Evolutionary conservation across 2,888 invertebrate species (phyloP), one percentile per base, ranked within the genome.

Genomic region (Cryptocheilus praepositus): DNA sequence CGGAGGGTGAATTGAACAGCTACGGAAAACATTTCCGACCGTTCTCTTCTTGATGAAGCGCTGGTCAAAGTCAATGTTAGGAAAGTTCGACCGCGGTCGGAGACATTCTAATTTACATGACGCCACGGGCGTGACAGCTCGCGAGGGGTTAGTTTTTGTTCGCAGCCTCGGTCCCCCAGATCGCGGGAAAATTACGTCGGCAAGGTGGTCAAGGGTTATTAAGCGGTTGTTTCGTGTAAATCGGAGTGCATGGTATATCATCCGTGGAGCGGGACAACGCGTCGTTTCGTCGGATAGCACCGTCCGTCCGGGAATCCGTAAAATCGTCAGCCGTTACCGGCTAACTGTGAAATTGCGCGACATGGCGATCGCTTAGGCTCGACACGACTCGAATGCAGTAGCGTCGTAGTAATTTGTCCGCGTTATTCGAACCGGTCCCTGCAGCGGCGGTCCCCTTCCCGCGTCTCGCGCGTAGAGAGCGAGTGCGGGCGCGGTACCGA

Each of bases 351-450:
- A 74, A 76, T 79, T 76, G 77, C 61, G 70, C 70, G 55, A 70
- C 70, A 72, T 67, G 67, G 64, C 79, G 79, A 81, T 80, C 81
- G 79, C 73, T 81, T 74, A 72, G 78, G 70, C 76, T 62, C 73
- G 70, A 76, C 73, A 70, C 76, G 73, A 74, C 76, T 64, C 80
- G 79, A 82, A 79, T 77, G 80, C 79, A 81, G 78, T 81, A 79
- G 79, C 80, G 81, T 81, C 80, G 83, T 83, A 81, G 84, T 81
- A 78, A 86, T 86, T 85, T 86, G 85, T 85, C 78, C 81, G 78
- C 81, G 86, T 86, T 86, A 86, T 81, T 82, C 85, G 83, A 79
- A 81, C 79, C 82, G 81, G 78, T 43, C 45, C 16, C 49, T 21
- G 21, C 43, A 55, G 44, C 49, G 44, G n/a, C 11, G 53, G 58